Evolutionary conservation across 35 echinoderm and acorn worm genomes (phyloP).

Genomic region (Chiridota heheva): DNA sequence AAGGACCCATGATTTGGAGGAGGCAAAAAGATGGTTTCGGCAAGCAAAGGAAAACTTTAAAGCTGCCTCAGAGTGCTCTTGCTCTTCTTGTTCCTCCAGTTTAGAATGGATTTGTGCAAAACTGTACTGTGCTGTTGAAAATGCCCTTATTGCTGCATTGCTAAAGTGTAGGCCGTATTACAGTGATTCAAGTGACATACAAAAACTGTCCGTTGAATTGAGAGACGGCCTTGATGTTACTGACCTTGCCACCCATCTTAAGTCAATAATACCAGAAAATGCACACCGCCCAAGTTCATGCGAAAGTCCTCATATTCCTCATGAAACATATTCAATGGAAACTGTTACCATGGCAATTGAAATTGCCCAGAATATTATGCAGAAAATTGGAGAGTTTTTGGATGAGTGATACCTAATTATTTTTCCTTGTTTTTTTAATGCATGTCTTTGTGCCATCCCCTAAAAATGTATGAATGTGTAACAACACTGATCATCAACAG

Average conservation of each 20-base stretch:
- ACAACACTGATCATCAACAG: no score
- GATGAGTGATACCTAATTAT: no score
- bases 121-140: constrained; percentile 29
- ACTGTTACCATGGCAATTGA: no score
- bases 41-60: constrained; percentile 5
- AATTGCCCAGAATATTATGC: no score
- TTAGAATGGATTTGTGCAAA: constrained; percentile 37
- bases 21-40: not conserved
- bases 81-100: no score
- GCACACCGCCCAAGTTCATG: constrained; percentile 16
- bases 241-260: not conserved
- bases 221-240: constrained; percentile 21
- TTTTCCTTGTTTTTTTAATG: no score
- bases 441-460: no score
- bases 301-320: not conserved
- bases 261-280: not conserved
- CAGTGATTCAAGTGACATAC: not conserved
- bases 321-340: no score
- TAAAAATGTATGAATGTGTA: no score
- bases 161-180: not conserved
- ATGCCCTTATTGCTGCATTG: constrained; percentile 19
- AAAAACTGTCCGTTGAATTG: not conserved
- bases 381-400: no score
- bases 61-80: constrained; percentile 11
- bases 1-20: no score